Base-by-base conservation (phyloP, 1,140 invertebrate genomes). In the Megalonaias nervosa region DNA sequence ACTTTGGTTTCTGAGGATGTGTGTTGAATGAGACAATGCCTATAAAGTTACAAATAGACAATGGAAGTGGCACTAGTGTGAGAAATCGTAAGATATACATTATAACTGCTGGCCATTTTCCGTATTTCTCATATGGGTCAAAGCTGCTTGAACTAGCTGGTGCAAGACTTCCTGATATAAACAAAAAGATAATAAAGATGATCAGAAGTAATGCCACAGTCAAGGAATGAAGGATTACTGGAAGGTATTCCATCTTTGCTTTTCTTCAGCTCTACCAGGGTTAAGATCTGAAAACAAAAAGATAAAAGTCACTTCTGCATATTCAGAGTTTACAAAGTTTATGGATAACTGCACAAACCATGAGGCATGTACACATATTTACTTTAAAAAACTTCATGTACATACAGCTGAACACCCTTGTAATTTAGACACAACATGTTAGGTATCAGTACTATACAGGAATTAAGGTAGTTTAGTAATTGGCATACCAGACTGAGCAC, bases 1-100 rank as follows among this genome's bases (percentile, higher is more conserved):
- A 92, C 75, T 94, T 92, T 11, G 98, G 96, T 92, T 97, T 97
- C 81, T 97, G 96, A 58, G 97, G 96, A 90, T 99, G 99, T 73
- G 96, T 95, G 92, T 99, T 99, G 90, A 97, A 99, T 77, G 97
- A 93, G 56, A 96, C 94, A 55, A 99, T 91, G 70, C 84, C 85
- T 9, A 84, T 70, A 71, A 83, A 85, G 71, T 86, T 87, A 60
- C 80, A 82, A 26, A 87, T 74, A 23, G 81, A 80, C 66, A 85
- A 71, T 19, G 82, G 82, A 21, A 86, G 60, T 9, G 84, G 84
- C 56, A 85, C 67, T 16, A 88, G 71, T 2, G 83, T 80, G 56
- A 87, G 74, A 64, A 82, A 77, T 67, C 84, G 74, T 11, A 85
- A 55, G 13, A 80, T 60, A 69, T 87, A 87, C 55, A 88, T 74